A percentile compares a stretch with the other conserved stretches of the same genome.
These are phyloP conservation scores for Chrysocyon brachyurus DNA, from an alignment of 2,797 vertebrate species.

Conservation along the genomic window DNA sequence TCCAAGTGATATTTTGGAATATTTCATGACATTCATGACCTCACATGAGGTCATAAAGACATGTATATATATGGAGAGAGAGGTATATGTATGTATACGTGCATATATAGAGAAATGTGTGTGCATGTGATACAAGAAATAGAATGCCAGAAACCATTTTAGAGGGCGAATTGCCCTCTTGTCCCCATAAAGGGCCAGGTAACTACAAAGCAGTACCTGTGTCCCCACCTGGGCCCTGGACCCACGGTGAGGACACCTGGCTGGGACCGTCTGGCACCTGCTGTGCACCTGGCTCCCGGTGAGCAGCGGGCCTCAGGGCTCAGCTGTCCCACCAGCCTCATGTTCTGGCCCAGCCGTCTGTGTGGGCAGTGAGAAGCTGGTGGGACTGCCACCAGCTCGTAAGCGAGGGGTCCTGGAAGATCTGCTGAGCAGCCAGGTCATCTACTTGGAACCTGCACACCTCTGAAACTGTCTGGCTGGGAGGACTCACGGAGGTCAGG, in stretches of 20 bases:
- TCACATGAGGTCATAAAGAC: background rate
- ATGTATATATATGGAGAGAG: background rate
- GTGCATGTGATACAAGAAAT: background rate
- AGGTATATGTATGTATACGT: no score
- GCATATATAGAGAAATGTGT: fast-evolving
- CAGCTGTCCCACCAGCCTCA: background rate
- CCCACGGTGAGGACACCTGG: background rate
- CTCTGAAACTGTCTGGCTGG: no score
- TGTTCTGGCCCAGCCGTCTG: background rate
- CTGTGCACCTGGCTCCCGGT: background rate
- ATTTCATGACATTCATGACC: background rate
- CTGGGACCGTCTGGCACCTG: background rate
- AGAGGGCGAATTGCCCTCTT: background rate
- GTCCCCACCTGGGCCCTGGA: background rate
- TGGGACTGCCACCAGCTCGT: no score
- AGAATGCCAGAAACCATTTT: no score
- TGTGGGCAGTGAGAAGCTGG: background rate
- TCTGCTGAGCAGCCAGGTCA: no score
- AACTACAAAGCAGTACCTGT: background rate
- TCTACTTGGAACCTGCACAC: no score
- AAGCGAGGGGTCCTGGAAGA: background rate
- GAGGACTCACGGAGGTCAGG: no score
- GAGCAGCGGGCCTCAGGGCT: background rate
- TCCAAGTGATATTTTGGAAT: background rate
- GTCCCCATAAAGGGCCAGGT: background rate